Base-by-base conservation (phyloP, 2,113 vertebrate genomes). In the Psilopogon haemacephalus region DNA sequence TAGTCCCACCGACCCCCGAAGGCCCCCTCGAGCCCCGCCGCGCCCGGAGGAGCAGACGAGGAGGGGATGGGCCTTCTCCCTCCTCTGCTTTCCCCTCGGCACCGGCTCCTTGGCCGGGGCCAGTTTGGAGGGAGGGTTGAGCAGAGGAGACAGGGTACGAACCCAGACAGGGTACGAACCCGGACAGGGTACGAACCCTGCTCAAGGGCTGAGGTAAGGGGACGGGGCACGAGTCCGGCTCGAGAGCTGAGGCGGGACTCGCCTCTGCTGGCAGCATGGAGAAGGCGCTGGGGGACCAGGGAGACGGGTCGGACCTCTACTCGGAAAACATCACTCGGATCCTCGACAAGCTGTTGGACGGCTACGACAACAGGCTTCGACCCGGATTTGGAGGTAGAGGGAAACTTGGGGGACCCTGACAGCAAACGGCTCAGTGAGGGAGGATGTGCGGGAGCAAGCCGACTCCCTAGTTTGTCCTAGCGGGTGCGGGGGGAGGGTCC, bases 311-410 rank as follows among this genome's bases (percentile, higher is more conserved):
- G 80, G 98, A 96, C 78, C 97, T 98, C 70, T 99, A 98, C 96
- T 97, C 98, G 81, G 98, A 98, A 95, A 99, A 99, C 92, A 98
- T 99, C 95, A 99, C 98, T 77, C 98, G 98, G 10, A 98, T 98
- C 90, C 97, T 99, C 96, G 98, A 99, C 97, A 98, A 98, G 95
- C 97, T 99, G 95, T 96, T 99, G 94, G 98, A 99, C 93, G 99
- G 99, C 84, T 99, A 99, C 73, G 99, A 99, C 97, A 99, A 99
- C 97, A 97, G 99, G 73, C 98, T 99, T 11, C 97, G 99, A 21
- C 99, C 99, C 17, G 99, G 99, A 88, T 99, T 99, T 92, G 98
- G 98, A 98, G 98, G 99, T 99, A 98, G 90, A n/a, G 26, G 26
- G 37, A 28, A 4, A 4, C 12, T 28, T 10, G 50, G 64, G 67